Base-by-base conservation (phyloP, 1,140 invertebrate genomes). In the Drosophila quadrilineata region DNA sequence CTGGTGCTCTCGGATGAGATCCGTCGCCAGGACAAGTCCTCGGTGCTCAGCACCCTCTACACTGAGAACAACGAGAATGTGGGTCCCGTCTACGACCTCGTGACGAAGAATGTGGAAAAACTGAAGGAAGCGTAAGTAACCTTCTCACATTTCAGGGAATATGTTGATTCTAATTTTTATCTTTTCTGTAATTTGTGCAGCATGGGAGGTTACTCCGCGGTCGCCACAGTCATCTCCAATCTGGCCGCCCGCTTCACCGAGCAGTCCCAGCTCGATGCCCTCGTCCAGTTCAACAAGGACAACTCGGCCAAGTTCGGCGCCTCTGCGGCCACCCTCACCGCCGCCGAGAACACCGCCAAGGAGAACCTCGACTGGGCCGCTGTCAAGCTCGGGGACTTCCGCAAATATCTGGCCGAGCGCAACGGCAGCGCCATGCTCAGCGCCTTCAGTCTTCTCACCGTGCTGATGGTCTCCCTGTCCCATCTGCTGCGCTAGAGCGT, bases 81-180 rank as follows among this genome's bases (percentile, higher is more conserved):
- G 8, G 62, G 89, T 24, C 63, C 88, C 0, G 88, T 90, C 2
- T 82, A 92, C n/a, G 72, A 91, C 4, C 91, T 93, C 62, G 86
- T 93, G 9, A 66, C 79, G 8, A 21, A 68, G 0, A 79, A 90
- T 49, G 71, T 77, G 26, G 46, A 80, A 0, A 38, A 82, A 1
- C 89, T 93, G 21, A 58, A 75, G 6, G 35, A 67, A 1, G 88
- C 91, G 92, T 93, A 89, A 91, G 91, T 90, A n/a, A 1, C 2
- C 24, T 2, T 19, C 19, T 6, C 0, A 5, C 9, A 8, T 5
- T 28, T 12, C 4, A 14, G 16, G 3, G 2, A 5, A n/a, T 14
- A 56, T 2, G 19, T 49, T 60, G 3, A 38, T 14, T 49, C n/a
- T 48, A 8, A 29, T 49, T 64, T 45, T 12, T 50, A 43, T 79